These are phyloP conservation scores for Stigmatopora nigra DNA, from an alignment of 2,113 vertebrate species.

Conservation along the genomic window DNA sequence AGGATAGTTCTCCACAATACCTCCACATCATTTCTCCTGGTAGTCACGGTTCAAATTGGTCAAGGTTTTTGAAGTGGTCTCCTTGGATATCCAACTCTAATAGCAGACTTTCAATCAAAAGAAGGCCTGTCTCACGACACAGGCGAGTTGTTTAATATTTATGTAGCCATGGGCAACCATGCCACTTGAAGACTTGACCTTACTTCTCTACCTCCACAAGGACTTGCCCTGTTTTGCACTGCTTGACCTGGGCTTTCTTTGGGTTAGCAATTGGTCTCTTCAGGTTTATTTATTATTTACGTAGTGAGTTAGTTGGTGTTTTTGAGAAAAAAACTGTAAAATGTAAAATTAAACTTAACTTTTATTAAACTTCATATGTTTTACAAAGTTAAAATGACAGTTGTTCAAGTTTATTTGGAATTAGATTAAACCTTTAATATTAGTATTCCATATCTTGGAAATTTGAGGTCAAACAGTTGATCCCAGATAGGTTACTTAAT, in stretches of 20 bases:
- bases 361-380: not conserved
- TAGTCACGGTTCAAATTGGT: conserved; percentile 52
- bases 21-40: conserved; percentile 13
- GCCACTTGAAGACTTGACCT: conserved; percentile 47
- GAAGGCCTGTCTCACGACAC: conserved; percentile 50
- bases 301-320: not conserved
- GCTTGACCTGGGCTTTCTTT: conserved; percentile 31
- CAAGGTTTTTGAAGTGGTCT: conserved; percentile 45
- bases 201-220: conserved; percentile 34
- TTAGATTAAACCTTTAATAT: too few species aligned
- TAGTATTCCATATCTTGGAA: too few species aligned
- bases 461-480: not conserved
- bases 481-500: not conserved
- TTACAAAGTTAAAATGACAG: not conserved
- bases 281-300: conserved; percentile 1
- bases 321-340: not conserved
- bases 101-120: conserved; percentile 57
- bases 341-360: not conserved
- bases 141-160: conserved; percentile 63
- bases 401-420: not conserved
- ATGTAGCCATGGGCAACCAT: conserved; percentile 62
- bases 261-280: conserved; percentile 10
- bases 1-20: conserved; percentile 30
- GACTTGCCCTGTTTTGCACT: conserved; percentile 22
- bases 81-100: conserved; percentile 53